phyloP scores from a whole-genome alignment of 2,888 invertebrate species.

The Sisyra nigra region DNA sequence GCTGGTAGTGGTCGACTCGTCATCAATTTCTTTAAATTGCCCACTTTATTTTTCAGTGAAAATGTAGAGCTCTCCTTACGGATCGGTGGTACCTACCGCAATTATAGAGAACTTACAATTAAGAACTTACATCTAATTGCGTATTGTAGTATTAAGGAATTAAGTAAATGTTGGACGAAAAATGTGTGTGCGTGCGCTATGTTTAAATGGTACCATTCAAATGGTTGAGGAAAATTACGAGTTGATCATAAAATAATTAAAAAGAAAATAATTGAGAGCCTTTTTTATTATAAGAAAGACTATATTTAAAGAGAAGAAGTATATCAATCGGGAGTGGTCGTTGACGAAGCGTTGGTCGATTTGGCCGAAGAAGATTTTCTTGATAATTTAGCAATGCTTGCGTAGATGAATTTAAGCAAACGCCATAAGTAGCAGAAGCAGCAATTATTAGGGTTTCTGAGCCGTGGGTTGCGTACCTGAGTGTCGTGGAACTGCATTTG shows the following conservation, averaged over 20 bases:
- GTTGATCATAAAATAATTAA: background rate
- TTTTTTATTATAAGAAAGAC: no score
- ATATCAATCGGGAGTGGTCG: background rate
- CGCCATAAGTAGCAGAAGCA: constrained; percentile 4
- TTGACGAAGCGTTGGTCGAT: background rate
- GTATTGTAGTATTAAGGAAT: background rate
- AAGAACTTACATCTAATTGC: no score
- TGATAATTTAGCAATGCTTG: no score
- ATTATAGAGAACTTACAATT: no score
- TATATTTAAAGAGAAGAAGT: background rate
- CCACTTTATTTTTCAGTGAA: constrained; percentile 30
- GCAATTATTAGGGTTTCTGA: constrained; percentile 3
- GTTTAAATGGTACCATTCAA: background rate
- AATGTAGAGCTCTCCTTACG: constrained; percentile 20
- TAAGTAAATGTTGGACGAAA: background rate
- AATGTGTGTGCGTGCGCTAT: background rate
- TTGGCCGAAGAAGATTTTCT: background rate
- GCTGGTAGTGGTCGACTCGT: constrained; percentile 37
- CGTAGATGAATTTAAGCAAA: background rate
- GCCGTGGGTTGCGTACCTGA: constrained; percentile 27
- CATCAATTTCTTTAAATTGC: constrained; percentile 28
- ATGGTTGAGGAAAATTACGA: background rate
- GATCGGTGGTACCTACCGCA: constrained; percentile 14
- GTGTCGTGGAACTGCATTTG: constrained; percentile 22
- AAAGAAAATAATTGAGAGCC: no score